A percentile compares a stretch with the other conserved stretches of the same genome.
phyloP scores from a whole-genome alignment of 37 sponge, comb jelly and placozoan species.

The Axinella damicornis region DNA sequence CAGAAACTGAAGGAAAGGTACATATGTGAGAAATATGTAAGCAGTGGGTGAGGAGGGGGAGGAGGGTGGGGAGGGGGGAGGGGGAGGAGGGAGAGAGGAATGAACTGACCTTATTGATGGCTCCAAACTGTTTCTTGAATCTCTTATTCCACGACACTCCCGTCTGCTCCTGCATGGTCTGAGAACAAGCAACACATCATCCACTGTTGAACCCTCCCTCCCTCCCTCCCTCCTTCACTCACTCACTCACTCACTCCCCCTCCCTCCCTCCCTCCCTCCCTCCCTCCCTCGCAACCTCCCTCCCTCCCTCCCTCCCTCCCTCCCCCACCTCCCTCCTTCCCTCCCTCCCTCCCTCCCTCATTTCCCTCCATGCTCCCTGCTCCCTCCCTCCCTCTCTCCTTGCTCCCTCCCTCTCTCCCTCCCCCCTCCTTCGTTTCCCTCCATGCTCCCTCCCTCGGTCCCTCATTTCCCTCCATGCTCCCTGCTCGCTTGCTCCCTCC shows the following conservation, averaged over 20 bases:
- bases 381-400: neutral
- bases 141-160: constrained; percentile 94
- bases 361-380: no score
- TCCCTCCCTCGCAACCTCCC: neutral
- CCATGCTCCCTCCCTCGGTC: neutral
- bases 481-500: no score
- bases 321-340: neutral
- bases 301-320: neutral
- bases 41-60: no score
- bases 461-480: no score
- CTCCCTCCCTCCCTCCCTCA: neutral
- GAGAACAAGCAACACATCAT: no score
- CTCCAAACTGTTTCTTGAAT: constrained; percentile 84
- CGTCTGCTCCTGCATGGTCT: constrained; percentile 79
- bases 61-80: no score
- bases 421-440: no score
- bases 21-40: no score
- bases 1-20: constrained; percentile 40
- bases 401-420: neutral
- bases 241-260: no score
- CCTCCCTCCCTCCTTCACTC: neutral
- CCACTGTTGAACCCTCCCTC: no score
- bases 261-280: neutral
- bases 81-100: no score
- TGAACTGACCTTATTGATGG: constrained; percentile 63